Base-by-base conservation (phyloP, 2,113 vertebrate species). In the Lipophrys pholis region DNA sequence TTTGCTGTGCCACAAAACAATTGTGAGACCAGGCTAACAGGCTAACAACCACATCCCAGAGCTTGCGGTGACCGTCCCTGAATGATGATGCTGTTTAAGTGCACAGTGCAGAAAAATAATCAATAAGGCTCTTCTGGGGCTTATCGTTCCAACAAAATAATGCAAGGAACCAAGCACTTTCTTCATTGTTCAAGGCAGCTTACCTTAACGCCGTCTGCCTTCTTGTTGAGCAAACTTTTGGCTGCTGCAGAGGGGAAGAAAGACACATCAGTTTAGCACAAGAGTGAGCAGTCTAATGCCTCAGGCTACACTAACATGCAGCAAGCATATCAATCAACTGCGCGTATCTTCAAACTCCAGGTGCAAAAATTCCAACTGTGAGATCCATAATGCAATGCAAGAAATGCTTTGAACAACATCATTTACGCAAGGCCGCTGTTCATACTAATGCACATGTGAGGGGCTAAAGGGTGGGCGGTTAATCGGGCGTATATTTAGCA, bases 181-280 rank as follows among this genome's bases (percentile, higher is more conserved):
- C 54, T 39, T 50, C 36, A 46, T 16, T 43, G 39, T 61, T 41
- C 45, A 81, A 56, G 72, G 57, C 30, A 30, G 91, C 95, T 93
- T 94, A 97, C 97, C 96, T 98, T 98, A 52, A 98, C 96, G 42
- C 95, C 96, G 39, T 98, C 96, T 0, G 95, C 75, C 83, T 98
- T 98, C 93, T 98, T 94, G 85, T 93, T 97, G 91, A 98, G 93
- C 90, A 98, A 94, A 94, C 96, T 97, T 90, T 97, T 97, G 88
- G 96, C 97, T 97, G 96, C 97, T 98, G 95, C 78, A 93, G 92
- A 87, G 0, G 52, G 51, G 57, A 76, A 87, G 16, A 83, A 38
- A 79, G 30, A 74, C 61, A 62, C 40, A 52, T 41, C 15, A 72
- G 8, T 57, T 90, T 54, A 89, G 69, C 15, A 43, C 15, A 43